Evolutionary conservation across 2,797 vertebrate species (phyloP), one percentile per base, ranked within the genome.

Genomic region (Heliangelus exortis): DNA sequence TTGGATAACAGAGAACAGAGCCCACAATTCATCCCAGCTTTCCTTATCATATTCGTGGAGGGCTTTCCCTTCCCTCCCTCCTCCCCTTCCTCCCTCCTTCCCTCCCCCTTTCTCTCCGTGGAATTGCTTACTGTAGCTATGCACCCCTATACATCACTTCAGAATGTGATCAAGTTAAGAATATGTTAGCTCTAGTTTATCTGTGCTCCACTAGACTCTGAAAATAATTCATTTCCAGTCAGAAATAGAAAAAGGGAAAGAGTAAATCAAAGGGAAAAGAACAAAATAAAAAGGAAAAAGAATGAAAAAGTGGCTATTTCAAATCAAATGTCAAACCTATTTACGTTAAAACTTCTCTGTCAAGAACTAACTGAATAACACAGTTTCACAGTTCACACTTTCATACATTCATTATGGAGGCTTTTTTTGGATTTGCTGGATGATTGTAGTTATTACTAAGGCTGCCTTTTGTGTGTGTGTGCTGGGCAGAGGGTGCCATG

Each of bases 1-100:
- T 97, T 97, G 95, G 96, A 97, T 95, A 96, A 97, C 95, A 94
- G 95, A 94, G 98, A 99, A 99, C 99, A 99, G 98, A 99, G 98
- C 96, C 74, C 77, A 97, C 96, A 97, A 99, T 99, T 99, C 98
- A 99, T 98, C 97, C 82, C 97, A 61, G 84, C 91, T 71, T 90
- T 94, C 93, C 96, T 96, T 97, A 97, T 97, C 97, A 95, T 95
- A 94, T 95, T 89, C 15, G n/a, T 0, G 11, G 90, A 92, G 90
- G 94, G 81, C 65, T 93, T 95, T 91, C 28, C 91, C 80, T 69
- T 85, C 71, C 39, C 48, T 65, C 48, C 84, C 57, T 72, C 63
- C 84, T 51, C 67, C 67, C 48, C 19, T n/a, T n/a, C 39, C 48
- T 65, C 48, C 84, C n/a, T n/a, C n/a, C n/a, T n/a, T 61, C 58